phyloP scores from a whole-genome alignment of 2,113 vertebrate species.

The Noturus placidus region DNA sequence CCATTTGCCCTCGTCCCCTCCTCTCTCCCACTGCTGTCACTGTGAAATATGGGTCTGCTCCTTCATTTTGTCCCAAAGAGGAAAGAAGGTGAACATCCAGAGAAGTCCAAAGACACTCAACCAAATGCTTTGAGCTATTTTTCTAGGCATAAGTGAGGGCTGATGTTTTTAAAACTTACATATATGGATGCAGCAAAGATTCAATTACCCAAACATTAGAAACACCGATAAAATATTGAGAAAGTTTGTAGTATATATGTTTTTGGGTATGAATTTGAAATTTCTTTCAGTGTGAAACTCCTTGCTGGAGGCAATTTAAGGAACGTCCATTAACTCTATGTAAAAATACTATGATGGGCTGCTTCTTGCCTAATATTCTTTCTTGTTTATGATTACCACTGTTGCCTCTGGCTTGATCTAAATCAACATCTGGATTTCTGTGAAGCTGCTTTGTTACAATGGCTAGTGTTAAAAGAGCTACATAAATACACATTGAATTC shows the following conservation, averaged over 20 bases:
- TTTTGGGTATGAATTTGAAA: slow-evolving; percentile 37
- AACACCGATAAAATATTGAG: background rate
- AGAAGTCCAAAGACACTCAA: slow-evolving; percentile 40
- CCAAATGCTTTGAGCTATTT: slow-evolving; percentile 34
- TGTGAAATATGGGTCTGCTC: slow-evolving; percentile 42
- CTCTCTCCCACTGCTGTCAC: slow-evolving; percentile 39
- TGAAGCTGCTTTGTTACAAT: background rate
- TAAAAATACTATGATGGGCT: slow-evolving; percentile 7
- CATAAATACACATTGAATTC: background rate
- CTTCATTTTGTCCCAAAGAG: slow-evolving; percentile 9
- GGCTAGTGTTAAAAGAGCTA: background rate
- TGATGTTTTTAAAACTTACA: background rate
- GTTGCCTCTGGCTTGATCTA: slow-evolving; percentile 28
- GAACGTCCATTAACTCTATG: background rate
- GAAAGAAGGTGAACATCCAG: slow-evolving; percentile 26
- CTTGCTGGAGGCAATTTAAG: slow-evolving; percentile 9
- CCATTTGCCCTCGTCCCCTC: slow-evolving; percentile 23
- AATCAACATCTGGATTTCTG: background rate
- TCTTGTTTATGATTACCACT: slow-evolving; percentile 43
- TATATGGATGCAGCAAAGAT: background rate
- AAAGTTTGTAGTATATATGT: slow-evolving; percentile 28
- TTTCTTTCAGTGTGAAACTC: background rate
- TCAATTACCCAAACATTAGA: slow-evolving; percentile 3
- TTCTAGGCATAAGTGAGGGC: background rate
- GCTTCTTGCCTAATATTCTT: slow-evolving; percentile 13